Conservation (phyloP, 2,888 invertebrate genomes). For the Cerastis rubricosa region DNA sequence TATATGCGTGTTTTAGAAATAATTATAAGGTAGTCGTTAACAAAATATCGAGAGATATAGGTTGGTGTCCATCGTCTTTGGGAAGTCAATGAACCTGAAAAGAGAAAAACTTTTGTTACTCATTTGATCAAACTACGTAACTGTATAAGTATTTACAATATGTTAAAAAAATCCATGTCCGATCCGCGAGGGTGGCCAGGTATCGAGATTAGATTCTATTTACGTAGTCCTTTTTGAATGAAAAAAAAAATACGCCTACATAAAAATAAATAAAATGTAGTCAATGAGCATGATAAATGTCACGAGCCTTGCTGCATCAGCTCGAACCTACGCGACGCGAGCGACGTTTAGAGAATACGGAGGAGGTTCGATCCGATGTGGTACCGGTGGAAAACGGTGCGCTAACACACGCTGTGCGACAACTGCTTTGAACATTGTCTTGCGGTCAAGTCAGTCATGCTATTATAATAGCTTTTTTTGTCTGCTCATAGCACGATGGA, state of each 20-base stretch:
- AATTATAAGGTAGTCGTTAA: constrained; percentile 76
- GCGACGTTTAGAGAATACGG: not conserved
- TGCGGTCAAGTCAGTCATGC: not conserved
- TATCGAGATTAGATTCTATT: too few relatives aligned
- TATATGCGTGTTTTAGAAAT: constrained; percentile 83
- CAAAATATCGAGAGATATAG: constrained; percentile 73
- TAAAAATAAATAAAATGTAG: too few relatives aligned
- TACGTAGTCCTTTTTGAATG: too few relatives aligned
- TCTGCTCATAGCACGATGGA: not conserved
- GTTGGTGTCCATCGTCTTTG: constrained; percentile 70
- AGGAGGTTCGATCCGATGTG: not conserved
- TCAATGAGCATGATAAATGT: too few relatives aligned
- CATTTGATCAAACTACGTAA: not conserved
- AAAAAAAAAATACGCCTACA: too few relatives aligned
- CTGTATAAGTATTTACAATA: too few relatives aligned
- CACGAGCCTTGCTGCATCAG: not conserved
- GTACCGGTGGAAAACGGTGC: not conserved
- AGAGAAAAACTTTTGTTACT: constrained; percentile 29
- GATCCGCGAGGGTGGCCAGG: too few relatives aligned
- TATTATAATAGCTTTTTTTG: not conserved
- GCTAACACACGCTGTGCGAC: too few relatives aligned
- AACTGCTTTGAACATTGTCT: too few relatives aligned
- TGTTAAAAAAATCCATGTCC: too few relatives aligned
- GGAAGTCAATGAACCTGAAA: constrained; percentile 81
- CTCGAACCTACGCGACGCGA: not conserved